Percentiles rank a stretch among this genome's conserved stretches.
Evolutionary conservation across 2,888 invertebrate species (phyloP).

Genomic region (Rotaria sp.): DNA sequence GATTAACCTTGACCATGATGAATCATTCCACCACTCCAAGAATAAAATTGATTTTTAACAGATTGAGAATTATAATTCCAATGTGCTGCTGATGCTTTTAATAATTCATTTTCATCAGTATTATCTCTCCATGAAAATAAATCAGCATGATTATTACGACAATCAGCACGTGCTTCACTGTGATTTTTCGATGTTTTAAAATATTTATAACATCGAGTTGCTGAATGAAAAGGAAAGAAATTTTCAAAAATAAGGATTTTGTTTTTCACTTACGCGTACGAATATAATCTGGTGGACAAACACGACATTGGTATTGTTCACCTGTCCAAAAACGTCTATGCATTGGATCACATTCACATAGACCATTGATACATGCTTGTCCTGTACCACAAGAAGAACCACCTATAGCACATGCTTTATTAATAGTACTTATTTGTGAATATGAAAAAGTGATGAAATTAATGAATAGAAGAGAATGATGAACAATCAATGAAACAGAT

Average conservation of each 20-base stretch:
- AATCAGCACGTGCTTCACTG: background rate
- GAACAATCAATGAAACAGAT: background rate
- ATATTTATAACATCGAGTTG: background rate
- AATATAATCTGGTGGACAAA: background rate
- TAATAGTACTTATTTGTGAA: background rate
- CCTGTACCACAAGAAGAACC: background rate
- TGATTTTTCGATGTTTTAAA: background rate
- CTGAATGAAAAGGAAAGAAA: background rate
- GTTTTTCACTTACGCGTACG: background rate
- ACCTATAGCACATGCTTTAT: background rate
- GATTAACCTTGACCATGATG: background rate
- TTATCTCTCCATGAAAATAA: background rate
- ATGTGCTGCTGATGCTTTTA: background rate
- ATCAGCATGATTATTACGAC: background rate
- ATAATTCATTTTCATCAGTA: conserved; percentile 6
- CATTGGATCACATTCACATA: background rate
- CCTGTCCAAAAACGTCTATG: background rate
- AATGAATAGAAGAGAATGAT: background rate
- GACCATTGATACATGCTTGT: background rate
- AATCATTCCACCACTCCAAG: background rate
- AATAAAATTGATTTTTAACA: background rate
- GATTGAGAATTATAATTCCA: background rate
- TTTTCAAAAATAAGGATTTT: too few species aligned
- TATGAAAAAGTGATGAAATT: background rate
- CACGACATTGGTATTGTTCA: background rate